Evolutionary conservation across 2,888 invertebrate species (phyloP), one percentile per base, ranked within the genome.

Genomic region (Macrophya alboannulata): DNA sequence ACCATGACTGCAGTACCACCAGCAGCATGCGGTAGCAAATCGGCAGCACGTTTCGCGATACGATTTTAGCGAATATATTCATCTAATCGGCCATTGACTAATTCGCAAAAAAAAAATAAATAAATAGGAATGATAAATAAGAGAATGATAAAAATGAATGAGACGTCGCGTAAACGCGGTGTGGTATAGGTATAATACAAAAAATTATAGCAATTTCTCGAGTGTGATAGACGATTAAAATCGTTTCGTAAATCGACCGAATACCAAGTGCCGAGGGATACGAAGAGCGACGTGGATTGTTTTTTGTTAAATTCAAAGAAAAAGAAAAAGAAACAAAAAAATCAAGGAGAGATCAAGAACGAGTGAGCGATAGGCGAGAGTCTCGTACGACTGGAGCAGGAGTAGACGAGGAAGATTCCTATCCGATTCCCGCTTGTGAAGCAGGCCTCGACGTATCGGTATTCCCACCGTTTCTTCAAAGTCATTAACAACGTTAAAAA

Each of bases 401-500:
- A 6, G 21, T 48, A 77, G 55, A 77, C 31, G 51, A 77, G 37
- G 55, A 51, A 40, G 71, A 83, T 83, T 71, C 83, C 83, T 83
- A 45, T 45, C 87, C 87, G 88, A 89, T 25, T 25, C 31, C 88
- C 88, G 88, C 87, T 87, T 86, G 86, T 85, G 84, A 31, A 31
- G 3, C 81, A 86, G 86, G 86, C 87, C 87, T 87, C 87, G 88
- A 85, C 88, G 85, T 86, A 87, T 87, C 87, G 88, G 88, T 88
- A 88, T 89, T 88, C 88, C 76, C 87, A 86, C 71, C 79, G 85
- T 65, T 83, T 83, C 83, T 83, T 83, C 83, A 83, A 68, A 83
- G 83, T 83, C 83, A 83, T 83, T 83, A 68, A 71, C 83, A 68
- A 83, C 68, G 86, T 87, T 87, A 91, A 91, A 92, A 91, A 91